Evolutionary conservation across 2,888 invertebrate species (phyloP).

Genomic region (Creontiades dilutus): DNA sequence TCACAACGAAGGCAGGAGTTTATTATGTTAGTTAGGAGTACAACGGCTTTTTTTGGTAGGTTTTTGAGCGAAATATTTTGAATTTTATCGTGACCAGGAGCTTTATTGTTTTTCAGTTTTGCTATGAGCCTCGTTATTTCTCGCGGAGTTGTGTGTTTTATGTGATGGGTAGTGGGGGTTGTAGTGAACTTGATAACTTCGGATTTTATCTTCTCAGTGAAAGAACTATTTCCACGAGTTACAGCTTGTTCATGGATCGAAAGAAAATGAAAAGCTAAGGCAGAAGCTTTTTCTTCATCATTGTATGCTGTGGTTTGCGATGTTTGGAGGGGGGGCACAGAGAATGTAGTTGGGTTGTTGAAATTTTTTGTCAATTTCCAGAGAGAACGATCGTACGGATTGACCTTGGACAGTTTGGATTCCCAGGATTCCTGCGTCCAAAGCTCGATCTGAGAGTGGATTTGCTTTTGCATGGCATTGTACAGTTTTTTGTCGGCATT

Average conservation of each 20-base stretch:
- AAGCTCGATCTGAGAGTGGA: neutral
- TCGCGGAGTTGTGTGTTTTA: neutral
- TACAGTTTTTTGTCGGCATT: neutral
- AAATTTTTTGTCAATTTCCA: neutral
- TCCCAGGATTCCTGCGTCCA: neutral
- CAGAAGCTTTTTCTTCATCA: neutral
- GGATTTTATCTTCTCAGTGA: neutral
- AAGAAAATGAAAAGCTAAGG: neutral
- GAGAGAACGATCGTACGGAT: neutral
- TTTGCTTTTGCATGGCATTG: neutral
- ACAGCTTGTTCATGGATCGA: neutral
- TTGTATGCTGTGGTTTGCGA: neutral
- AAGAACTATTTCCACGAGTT: neutral
- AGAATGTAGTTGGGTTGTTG: neutral
- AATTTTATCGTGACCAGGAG: neutral
- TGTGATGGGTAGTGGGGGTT: neutral
- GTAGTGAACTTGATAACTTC: neutral
- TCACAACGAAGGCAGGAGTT: neutral
- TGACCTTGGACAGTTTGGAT: neutral
- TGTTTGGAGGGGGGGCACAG: neutral
- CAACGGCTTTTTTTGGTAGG: neutral
- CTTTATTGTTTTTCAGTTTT: slow-evolving; percentile 1
- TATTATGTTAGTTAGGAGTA: neutral
- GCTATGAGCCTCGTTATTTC: neutral
- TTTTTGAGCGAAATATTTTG: neutral